Conservation (phyloP, 2,113 vertebrate genomes). For the Triplophysa tibetana region DNA sequence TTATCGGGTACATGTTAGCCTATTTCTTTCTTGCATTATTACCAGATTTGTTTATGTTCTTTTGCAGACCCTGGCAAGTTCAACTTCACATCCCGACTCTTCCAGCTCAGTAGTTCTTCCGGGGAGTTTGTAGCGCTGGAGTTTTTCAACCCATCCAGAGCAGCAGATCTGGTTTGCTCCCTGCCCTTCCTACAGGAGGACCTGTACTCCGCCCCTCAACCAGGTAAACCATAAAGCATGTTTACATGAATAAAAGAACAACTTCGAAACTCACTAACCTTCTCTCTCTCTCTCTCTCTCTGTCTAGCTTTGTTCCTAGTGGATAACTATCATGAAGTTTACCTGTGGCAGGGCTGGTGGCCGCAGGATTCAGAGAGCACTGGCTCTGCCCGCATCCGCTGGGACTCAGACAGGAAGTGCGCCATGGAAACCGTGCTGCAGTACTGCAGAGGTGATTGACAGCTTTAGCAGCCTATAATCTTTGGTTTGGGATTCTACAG, state of each 20-base stretch:
- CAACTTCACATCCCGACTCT: conserved; percentile 95
- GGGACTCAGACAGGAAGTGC: conserved; percentile 92
- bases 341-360: conserved; percentile 99
- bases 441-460: conserved; percentile 88
- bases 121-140: conserved; percentile 90
- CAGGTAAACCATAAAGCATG: conserved; percentile 71
- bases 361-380: conserved; percentile 89
- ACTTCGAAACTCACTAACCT: neutral
- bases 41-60: neutral
- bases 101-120: conserved; percentile 93
- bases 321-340: conserved; percentile 98
- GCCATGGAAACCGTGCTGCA: conserved; percentile 96
- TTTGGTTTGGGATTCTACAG: neutral
- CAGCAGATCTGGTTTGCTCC: conserved; percentile 83
- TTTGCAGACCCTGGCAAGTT: conserved; percentile 93
- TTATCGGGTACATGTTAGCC: too few relatives aligned
- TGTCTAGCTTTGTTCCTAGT: conserved; percentile 94
- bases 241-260: neutral
- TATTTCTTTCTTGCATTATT: too few relatives aligned
- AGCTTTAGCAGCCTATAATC: neutral
- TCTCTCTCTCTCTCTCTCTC: neutral
- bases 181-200: conserved; percentile 98
- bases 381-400: conserved; percentile 92
- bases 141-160: conserved; percentile 84
- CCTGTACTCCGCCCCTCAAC: conserved; percentile 88